phyloP scores from a whole-genome alignment of 2,888 invertebrate genomes.

The Latrodectus hesperus region DNA sequence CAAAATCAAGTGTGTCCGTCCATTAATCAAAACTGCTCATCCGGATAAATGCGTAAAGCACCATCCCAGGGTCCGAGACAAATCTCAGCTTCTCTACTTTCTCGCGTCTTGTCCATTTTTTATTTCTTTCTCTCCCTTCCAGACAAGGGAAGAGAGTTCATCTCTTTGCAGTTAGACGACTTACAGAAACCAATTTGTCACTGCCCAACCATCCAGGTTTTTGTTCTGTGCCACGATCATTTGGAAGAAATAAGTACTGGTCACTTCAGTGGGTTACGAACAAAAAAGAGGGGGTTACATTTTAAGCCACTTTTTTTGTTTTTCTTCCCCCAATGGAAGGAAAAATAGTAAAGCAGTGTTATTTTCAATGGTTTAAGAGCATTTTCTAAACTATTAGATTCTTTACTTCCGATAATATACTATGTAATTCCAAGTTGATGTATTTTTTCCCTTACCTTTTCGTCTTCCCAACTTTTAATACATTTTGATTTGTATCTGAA shows the following conservation, averaged over 20 bases:
- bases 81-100: conserved; percentile 16
- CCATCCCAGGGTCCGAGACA: conserved; percentile 31
- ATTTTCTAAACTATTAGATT: no score
- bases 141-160: conserved; percentile 1
- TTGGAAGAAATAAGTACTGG: conserved; percentile 60
- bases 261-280: conserved; percentile 38
- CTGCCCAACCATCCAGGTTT: conserved; percentile 19
- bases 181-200: conserved; percentile 66
- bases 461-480: no score
- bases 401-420: no score
- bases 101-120: neutral
- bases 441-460: no score
- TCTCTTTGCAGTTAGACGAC: conserved; percentile 47
- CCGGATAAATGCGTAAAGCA: conserved; percentile 49
- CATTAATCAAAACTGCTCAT: conserved; percentile 60
- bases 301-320: conserved; percentile 13
- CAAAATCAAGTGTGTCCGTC: conserved; percentile 46
- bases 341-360: neutral
- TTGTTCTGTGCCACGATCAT: conserved; percentile 5
- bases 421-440: no score
- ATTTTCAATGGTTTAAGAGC: neutral
- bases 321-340: neutral
- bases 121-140: neutral
- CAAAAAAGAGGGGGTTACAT: conserved; percentile 19
- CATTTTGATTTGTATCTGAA: no score